Base-by-base conservation (phyloP, 2,797 vertebrate species). In the Prunella strophiata region DNA sequence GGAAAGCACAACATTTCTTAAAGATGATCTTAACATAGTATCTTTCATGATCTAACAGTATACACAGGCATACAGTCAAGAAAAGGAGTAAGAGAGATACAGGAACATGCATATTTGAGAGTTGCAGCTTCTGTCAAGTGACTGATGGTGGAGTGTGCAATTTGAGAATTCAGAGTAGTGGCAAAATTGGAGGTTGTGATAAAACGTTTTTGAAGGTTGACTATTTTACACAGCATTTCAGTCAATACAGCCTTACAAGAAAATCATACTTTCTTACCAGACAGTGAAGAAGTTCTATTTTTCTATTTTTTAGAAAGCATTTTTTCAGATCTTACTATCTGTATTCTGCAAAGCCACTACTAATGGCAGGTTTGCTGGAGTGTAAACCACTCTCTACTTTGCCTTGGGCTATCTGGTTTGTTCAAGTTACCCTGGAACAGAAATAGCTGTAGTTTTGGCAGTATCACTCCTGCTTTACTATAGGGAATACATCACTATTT, bases 381-480 rank as follows among this genome's bases (percentile, higher is more conserved):
- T 96, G 78, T 96, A 95, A 97, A 96, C 94, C 45, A 88, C 59
- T 93, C 92, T 96, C 54, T 93, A 26, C 71, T 96, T 97, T 96
- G 97, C 97, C 97, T 96, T 96, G 74, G 95, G 94, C 94, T 97
- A 91, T 96, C 96, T 97, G 92, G 95, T 97, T 98, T 97, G 93
- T 96, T 97, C 93, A 90, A 91, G 96, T 97, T 96, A 97, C 90
- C 88, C 79, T 96, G 93, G 85, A 96, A 97, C 89, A 97, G 96
- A 97, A 98, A 98, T 97, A 97, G 96, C 97, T 92, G 38, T 59
- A 48, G 89, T 97, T 97, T 97, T 97, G 97, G 96, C 96, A 96
- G 92, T 76, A 94, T 92, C 82, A 80, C 85, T 96, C 94, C 96
- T 96, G 70, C 81, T 97, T 97, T 96, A 96, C 97, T 93, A 82